Base-by-base conservation (phyloP, 2,113 vertebrate genomes). In the Hydrolagus affinis region DNA sequence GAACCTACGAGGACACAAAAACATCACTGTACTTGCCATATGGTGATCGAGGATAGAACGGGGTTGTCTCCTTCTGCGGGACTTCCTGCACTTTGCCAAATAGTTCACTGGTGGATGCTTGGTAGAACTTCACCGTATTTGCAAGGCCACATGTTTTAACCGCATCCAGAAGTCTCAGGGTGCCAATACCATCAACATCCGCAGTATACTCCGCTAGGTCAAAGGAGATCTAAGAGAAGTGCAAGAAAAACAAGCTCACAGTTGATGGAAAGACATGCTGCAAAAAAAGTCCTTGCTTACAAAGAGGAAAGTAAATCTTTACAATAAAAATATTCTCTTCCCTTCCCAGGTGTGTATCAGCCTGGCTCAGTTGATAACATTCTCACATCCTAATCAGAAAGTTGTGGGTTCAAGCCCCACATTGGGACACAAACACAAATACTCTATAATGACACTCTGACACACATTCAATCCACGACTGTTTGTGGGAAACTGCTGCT, bases 21-120 rank as follows among this genome's bases (percentile, higher is more conserved):
- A 85, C 32, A 64, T 62, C 12, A 70, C 0, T 30, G 60, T 80
- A 85, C 89, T 94, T 89, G 98, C 98, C 97, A 0, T 99, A 99
- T 86, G 98, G 98, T 12, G 98, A 99, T 86, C 98, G 94, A n/a
- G 98, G 97, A 89, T 99, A 99, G 90, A 99, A 99, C 70, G 97
- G 97, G 0, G 98, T 99, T 70, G 97, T 98, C 89, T 99, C 98
- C 86, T 93, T 98, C 90, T 99, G 98, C 0, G 98, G 98, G 87
- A 98, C 97, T 94, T 99, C 98, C 91, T 97, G 97, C 78, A 99
- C 98, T 92, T 99, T 99, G 86, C 98, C 98, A 56, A 93, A 99
- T 70, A 99, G 95, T 90, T 99, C 98, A 86, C 98, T 99, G 80
- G 98, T 99, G 71, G 98, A 99, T 85, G 98, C 98, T 93, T 99